These are phyloP conservation scores for Tautogolabrus adspersus DNA, from an alignment of 2,113 vertebrate genomes.

Conservation along the genomic window DNA sequence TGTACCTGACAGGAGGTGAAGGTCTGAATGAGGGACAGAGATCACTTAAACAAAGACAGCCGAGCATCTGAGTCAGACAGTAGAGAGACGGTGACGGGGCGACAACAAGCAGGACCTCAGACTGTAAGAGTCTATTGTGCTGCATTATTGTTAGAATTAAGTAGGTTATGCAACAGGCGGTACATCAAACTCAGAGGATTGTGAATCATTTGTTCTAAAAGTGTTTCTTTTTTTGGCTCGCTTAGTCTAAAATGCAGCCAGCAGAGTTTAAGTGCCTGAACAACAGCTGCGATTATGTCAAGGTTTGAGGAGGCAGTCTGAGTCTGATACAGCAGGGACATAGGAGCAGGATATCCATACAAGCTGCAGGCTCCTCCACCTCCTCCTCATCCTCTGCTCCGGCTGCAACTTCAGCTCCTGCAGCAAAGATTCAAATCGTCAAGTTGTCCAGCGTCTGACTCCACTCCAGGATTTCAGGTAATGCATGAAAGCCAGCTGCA, in stretches of 20 bases:
- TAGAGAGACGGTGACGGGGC: neutral
- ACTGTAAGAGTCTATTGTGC: neutral
- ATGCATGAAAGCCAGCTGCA: slow-evolving; percentile 13
- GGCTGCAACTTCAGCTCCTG: slow-evolving; percentile 56
- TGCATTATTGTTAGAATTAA: neutral
- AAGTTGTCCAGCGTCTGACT: slow-evolving; percentile 9
- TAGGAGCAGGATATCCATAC: slow-evolving; percentile 7
- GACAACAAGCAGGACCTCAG: slow-evolving; percentile 7
- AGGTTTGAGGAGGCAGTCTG: slow-evolving; percentile 52
- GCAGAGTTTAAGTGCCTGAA: slow-evolving; percentile 32
- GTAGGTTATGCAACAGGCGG: slow-evolving; percentile 11
- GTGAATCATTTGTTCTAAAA: neutral
- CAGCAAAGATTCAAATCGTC: slow-evolving; percentile 33
- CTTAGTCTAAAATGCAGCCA: slow-evolving; percentile 11
- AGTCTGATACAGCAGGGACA: slow-evolving; percentile 36
- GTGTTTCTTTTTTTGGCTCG: slow-evolving; percentile 29
- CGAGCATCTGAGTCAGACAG: slow-evolving; percentile 32
- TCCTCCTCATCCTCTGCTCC: slow-evolving; percentile 53
- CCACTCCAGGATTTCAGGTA: slow-evolving; percentile 57
- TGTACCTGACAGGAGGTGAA: slow-evolving; percentile 66
- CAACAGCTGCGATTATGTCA: slow-evolving; percentile 47
- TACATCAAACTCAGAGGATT: slow-evolving; percentile 1
- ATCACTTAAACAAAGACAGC: slow-evolving; percentile 29
- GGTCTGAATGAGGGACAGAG: slow-evolving; percentile 55
- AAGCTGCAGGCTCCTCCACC: slow-evolving; percentile 28